Evolutionary conservation across 1,140 invertebrate species (phyloP), one percentile per base, ranked within the genome.

Genomic region (Trichonephila clavipes): DNA sequence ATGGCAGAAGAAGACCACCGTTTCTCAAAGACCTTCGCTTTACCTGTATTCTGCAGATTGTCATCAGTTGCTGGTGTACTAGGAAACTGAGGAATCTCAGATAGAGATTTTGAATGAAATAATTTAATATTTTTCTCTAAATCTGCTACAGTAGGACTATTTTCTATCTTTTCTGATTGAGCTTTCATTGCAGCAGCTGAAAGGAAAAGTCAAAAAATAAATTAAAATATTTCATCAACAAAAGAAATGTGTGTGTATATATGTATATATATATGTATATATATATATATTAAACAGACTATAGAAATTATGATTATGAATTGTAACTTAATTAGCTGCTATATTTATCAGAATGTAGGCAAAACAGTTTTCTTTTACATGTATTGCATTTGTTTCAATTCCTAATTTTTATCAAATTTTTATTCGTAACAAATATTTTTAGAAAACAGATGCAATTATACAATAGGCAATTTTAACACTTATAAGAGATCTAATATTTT

Each of bases 1-100:
- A 93, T 44, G 24, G 92, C 92, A 12, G 92, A 93, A 62, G 92
- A 93, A 18, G 92, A 93, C 92, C 92, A 93, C 58, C 92, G 72
- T 28, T 93, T 93, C 19, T 93, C 92, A 24, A 93, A 81, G 10
- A 88, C 64, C 40, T 93, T 93, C 10, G 34, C 18, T 62, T 44
- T 59, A 19, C 59, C 82, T 24, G 61, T 7, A 88, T 21, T 59
- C 62, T 51, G 40, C 5, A 58, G 14, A 2, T 24, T 82, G 4
- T 93, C 92, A 16, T 88, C 86, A 24, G 69, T 16, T 44, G 66
- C 12, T 44, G 69, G 51, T 19, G 51, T 69, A 58, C 58, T 88
- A 24, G 92, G 85, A 88, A 87, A 88, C n/a, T 93, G 92, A 62
- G 92, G 92, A 64, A 94, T 82, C 8, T 94, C 93, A 21, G 93